Base-by-base conservation (phyloP, 2,113 vertebrate genomes). In the Leptodactylus fuscus region DNA sequence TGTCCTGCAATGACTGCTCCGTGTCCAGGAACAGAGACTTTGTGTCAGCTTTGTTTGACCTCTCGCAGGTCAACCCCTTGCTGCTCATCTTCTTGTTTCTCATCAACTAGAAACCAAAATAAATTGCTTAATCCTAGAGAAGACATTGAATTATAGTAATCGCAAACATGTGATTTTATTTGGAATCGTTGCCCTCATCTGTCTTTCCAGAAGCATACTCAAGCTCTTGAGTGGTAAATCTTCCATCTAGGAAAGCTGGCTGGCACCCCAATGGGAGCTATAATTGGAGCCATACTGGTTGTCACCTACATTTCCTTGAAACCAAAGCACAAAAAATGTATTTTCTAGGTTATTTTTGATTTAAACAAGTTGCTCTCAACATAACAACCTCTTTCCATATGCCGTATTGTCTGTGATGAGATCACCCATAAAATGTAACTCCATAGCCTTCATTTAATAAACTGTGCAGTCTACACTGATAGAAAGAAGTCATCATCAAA, bases 1-100 rank as follows among this genome's bases (percentile, higher is more conserved):
- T 74, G 55, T 77, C 73, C 67, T 82, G 81, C 15, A 38, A 34
- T 82, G 65, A 82, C 81, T 29, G 11, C 34, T 73, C 10, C n/a
- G 34, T 55, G 48, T 22, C 48, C 34, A 15, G 12, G 20, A 79
- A 79, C 53, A 79, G 20, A 71, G 46, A 32, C 81, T 16, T 46
- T 22, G 9, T 2, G 48, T 51, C 81, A 55, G 65, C 62, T 51
- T 51, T 71, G 20, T 73, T 22, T 71, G 46, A 82, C 62, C 81
- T 82, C 65, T 41, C 16, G 27, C 65, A 55, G 46, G 46, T 71
- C 81, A 82, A 6, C 36, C 34, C 20, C 36, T 81, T 27, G 22
- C 60, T 69, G 44, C 58, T 32, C 49, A 48, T 24, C 22, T 44
- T n/a, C n/a, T n/a, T n/a, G n/a, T n/a, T n/a, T n/a, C n/a, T n/a